Evolutionary conservation across 2,888 invertebrate species (phyloP), one percentile per base, ranked within the genome.

Genomic region (Drosophila conformis): DNA sequence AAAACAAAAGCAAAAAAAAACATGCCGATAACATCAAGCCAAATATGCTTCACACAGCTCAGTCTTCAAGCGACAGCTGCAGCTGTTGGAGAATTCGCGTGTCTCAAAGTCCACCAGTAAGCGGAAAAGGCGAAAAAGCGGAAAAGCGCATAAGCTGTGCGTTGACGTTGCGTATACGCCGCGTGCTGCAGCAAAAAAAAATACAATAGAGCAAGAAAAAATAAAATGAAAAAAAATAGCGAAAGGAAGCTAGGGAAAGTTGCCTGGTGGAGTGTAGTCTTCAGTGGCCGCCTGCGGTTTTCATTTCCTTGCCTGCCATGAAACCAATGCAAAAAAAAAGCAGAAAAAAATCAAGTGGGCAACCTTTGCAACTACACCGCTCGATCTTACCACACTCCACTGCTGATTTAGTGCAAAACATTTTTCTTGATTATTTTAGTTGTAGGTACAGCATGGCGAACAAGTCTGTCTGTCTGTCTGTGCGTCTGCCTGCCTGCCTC

Each of bases 341-440:
- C 2, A n/a, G 6, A 27, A 36, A 7, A n/a, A 36, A 36, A 11
- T 65, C 64, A 54, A 59, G 42, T 66, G 66, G 64, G 53, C 80
- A 87, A 82, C 82, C 85, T 82, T 78, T 82, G 61, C 67, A 40
- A 7, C 29, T 46, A 8, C 46, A 15, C 57, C 49, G 31, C 66
- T 46, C 36, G 27, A 21, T 40, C 33, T 35, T 48, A 25, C 49
- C 13, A 21, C 36, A 40, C 59, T 21, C 38, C 56, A 29, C 15
- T 70, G 77, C 81, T 87, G 87, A 87, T 87, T 87, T 87, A 87
- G 89, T 85, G 85, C 65, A 76, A 80, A 87, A 83, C 89, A 89
- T 87, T 87, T 89, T 87, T 87, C 87, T 83, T 89, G 88, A 87
- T 87, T 89, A 87, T 87, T 89, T 87, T 83, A 73, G 76, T 74